phyloP scores from a whole-genome alignment of 2,888 invertebrate species.

The Cephus nigrinus region DNA sequence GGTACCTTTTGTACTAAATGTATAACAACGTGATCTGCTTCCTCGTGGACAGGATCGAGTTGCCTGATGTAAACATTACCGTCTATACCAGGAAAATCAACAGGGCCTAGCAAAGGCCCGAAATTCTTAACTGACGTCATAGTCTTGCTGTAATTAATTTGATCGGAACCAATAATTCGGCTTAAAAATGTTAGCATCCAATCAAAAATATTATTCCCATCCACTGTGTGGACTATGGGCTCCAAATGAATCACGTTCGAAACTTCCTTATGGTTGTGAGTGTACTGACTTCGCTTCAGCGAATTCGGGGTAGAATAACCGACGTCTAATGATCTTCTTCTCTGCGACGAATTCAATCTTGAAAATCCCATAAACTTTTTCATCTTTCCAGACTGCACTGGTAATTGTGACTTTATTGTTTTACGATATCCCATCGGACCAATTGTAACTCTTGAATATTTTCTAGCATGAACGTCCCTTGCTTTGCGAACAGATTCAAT shows the following conservation, averaged over 20 bases:
- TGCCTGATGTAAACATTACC: constrained; percentile 48
- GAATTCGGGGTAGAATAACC: neutral
- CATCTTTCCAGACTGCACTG: neutral
- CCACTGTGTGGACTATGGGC: constrained; percentile 27
- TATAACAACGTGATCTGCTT: constrained; percentile 39
- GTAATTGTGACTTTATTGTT: neutral
- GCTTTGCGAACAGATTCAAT: neutral
- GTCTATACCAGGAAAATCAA: constrained; percentile 44
- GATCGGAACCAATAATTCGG: neutral
- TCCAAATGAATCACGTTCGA: constrained; percentile 29
- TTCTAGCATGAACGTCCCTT: neutral
- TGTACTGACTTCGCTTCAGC: neutral
- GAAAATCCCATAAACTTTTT: neutral
- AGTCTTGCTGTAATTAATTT: neutral
- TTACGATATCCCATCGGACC: neutral
- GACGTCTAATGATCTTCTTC: neutral
- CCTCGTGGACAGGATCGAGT: constrained; percentile 32
- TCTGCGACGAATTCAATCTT: neutral
- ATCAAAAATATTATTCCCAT: constrained; percentile 33
- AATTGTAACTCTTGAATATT: neutral
- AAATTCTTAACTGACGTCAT: neutral
- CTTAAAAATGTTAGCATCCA: neutral
- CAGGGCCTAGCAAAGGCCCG: constrained; percentile 46
- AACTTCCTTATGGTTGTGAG: neutral
- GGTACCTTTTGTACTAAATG: constrained; percentile 30